Evolutionary conservation across 2,888 invertebrate genomes (phyloP).

Genomic region (Cylindroiulus punctatus): DNA sequence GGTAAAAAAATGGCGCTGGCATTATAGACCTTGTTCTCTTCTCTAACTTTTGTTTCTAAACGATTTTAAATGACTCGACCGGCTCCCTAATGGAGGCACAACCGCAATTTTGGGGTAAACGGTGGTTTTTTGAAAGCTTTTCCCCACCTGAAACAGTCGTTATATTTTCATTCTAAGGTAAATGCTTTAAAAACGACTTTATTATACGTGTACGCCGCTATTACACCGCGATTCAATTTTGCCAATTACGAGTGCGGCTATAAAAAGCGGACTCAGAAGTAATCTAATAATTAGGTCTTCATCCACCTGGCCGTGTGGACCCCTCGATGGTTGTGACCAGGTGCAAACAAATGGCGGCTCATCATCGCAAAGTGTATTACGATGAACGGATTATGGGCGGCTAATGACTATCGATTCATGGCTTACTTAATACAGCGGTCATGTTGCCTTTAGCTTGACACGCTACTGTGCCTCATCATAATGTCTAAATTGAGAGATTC

Average conservation of each 20-base stretch:
- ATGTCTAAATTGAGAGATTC: not conserved
- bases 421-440: not conserved
- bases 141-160: not conserved
- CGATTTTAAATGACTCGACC: not conserved
- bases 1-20: not conserved
- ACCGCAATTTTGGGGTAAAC: constrained; percentile 11
- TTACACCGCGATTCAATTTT: constrained; percentile 34
- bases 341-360: constrained; percentile 25
- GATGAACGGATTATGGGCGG: not conserved
- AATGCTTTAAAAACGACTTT: constrained; percentile 35
- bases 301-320: constrained; percentile 39
- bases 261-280: constrained; percentile 15
- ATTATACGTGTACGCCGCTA: constrained; percentile 16
- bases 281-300: constrained; percentile 40
- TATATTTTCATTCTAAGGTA: constrained; percentile 13
- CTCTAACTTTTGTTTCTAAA: not conserved
- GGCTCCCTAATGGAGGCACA: not conserved
- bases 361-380: constrained; percentile 1
- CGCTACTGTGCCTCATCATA: not conserved
- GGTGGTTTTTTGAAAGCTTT: not conserved
- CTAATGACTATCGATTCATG: not conserved
- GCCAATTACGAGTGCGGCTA: constrained; percentile 43
- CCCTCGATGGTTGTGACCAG: constrained; percentile 23
- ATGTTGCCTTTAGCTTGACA: not conserved
- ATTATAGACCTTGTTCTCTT: too few relatives aligned